Percentiles rank a stretch among this genome's conserved stretches.
Conservation (phyloP, 2,888 invertebrate species). For the Chromoteleia sp. region DNA sequence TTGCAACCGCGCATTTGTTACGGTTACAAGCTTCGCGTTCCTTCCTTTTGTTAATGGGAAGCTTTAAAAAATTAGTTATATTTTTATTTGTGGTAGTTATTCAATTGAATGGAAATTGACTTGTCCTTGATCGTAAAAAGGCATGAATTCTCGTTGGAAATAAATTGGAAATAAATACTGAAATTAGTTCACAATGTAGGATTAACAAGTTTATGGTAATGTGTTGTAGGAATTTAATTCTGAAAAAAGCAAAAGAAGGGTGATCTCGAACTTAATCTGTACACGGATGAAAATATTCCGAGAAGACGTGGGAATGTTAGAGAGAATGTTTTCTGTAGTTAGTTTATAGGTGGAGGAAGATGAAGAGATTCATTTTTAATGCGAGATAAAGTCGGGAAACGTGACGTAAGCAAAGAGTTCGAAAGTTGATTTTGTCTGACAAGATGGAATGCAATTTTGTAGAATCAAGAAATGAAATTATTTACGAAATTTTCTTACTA, state of each 20-base stretch:
- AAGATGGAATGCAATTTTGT: constrained; percentile 6
- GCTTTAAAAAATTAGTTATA: not conserved
- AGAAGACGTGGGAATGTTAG: constrained; percentile 10
- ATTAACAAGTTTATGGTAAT: constrained; percentile 18
- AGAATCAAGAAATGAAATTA: not conserved
- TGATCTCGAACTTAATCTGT: constrained; percentile 27
- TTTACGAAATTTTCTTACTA: too few relatives aligned
- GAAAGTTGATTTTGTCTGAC: constrained; percentile 2
- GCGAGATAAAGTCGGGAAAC: constrained; percentile 3
- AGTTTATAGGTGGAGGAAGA: constrained; percentile 19
- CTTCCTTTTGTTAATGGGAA: not conserved
- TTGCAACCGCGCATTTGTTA: not conserved
- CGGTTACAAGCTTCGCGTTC: not conserved
- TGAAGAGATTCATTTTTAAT: constrained; percentile 34
- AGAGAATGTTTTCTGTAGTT: constrained; percentile 30
- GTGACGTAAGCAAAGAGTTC: constrained; percentile 8
- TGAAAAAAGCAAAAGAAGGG: not conserved
- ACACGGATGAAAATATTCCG: constrained; percentile 21
- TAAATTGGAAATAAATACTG: not conserved
- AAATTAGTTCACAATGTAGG: constrained; percentile 17
- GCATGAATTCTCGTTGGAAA: not conserved
- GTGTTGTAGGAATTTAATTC: constrained; percentile 18
- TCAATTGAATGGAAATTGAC: not conserved
- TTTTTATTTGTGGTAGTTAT: not conserved
- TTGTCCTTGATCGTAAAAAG: constrained; percentile 4